Conservation (phyloP, 2,888 invertebrate genomes). For the Nomada ruficornis region DNA sequence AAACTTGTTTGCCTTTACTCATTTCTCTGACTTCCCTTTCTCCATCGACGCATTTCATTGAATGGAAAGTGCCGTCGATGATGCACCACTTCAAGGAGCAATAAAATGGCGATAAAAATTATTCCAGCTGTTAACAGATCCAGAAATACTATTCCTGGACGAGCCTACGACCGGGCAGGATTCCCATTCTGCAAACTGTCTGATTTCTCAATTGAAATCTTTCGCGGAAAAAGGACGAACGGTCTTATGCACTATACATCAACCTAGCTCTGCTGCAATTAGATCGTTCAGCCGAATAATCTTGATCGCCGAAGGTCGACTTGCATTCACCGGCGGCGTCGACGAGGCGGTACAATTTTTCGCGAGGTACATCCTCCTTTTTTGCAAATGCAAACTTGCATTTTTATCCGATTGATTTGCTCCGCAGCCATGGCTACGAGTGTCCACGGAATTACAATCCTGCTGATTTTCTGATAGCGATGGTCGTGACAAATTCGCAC, state of each 20-base stretch:
- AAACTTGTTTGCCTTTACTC: not conserved
- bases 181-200: constrained; percentile 95
- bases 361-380: constrained; percentile 85
- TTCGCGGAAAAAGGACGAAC: constrained; percentile 92
- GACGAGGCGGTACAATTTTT: constrained; percentile 89
- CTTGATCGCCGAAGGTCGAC: constrained; percentile 93
- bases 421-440: constrained; percentile 88
- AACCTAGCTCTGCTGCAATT: constrained; percentile 95
- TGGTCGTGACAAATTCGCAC: constrained; percentile 92
- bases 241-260: constrained; percentile 96
- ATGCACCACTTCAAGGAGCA: too few species aligned
- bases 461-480: constrained; percentile 95
- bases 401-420: not conserved
- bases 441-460: constrained; percentile 95
- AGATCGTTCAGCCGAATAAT: constrained; percentile 92
- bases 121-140: constrained; percentile 92
- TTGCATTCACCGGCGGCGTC: constrained; percentile 92
- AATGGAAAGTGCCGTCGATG: too few species aligned
- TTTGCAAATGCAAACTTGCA: not conserved
- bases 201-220: constrained; percentile 89
- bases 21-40: too few species aligned
- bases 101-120: too few species aligned
- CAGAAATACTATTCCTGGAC: constrained; percentile 96
- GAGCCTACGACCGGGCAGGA: constrained; percentile 98
- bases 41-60: too few species aligned